A percentile compares a stretch with the other conserved stretches of the same genome.
These are phyloP conservation scores for Harlomillsia oculata DNA, from an alignment of 1,140 invertebrate genomes.

Conservation along the genomic window DNA sequence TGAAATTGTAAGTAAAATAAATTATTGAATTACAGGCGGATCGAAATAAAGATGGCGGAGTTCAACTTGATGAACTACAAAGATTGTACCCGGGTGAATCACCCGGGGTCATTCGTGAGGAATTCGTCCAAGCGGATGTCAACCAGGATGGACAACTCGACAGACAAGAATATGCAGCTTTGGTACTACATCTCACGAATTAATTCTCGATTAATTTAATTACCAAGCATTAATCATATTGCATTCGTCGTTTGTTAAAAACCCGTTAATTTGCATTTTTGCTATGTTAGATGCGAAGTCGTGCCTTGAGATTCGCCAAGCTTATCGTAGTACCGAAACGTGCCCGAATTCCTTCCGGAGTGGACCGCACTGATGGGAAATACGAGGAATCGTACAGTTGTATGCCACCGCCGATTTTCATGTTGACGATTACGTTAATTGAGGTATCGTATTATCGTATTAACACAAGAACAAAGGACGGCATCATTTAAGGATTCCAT, in stretches of 20 bases:
- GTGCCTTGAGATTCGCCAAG: slow-evolving; percentile 22
- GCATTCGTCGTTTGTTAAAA: too few relatives aligned
- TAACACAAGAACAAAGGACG: background rate
- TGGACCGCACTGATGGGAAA: slow-evolving; percentile 32
- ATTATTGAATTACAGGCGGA: slow-evolving; percentile 7
- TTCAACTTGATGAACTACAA: slow-evolving; percentile 15
- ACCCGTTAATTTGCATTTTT: too few relatives aligned
- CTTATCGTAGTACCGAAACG: slow-evolving; percentile 16
- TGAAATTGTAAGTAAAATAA: too few relatives aligned
- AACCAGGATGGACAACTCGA: slow-evolving; percentile 19
- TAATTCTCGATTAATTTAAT: too few relatives aligned
- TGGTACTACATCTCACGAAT: too few relatives aligned
- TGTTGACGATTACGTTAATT: slow-evolving; percentile 52
- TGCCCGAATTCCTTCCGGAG: slow-evolving; percentile 11
- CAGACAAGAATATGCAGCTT: background rate
- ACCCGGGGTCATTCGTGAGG: background rate
- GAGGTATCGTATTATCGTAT: slow-evolving; percentile 41
- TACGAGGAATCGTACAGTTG: slow-evolving; percentile 81
- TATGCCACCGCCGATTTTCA: slow-evolving; percentile 72
- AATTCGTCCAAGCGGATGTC: background rate
- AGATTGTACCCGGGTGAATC: slow-evolving; percentile 7
- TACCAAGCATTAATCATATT: too few relatives aligned
- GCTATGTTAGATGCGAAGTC: slow-evolving; percentile 1
- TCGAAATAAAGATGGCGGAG: slow-evolving; percentile 1
- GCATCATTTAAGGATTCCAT: too few relatives aligned